Evolutionary conservation across 1,140 invertebrate species (phyloP).

Genomic region (Ladona fulva): DNA sequence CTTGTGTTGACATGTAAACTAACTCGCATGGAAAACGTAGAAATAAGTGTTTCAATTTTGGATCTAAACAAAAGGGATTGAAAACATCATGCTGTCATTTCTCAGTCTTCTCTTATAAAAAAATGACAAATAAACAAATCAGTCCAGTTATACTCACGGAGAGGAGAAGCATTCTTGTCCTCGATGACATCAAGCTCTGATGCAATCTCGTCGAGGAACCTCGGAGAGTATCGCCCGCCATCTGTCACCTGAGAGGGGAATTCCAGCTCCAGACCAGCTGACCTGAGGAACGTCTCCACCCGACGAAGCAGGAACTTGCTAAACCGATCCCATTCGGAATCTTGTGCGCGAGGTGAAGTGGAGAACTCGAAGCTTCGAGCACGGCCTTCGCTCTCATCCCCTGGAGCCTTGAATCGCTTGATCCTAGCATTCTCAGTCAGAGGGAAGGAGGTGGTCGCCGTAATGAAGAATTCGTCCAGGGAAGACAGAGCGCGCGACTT

Average conservation of each 20-base stretch:
- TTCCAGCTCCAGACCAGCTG: slow-evolving; percentile 60
- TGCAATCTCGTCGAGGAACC: slow-evolving; percentile 71
- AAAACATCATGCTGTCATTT: no score
- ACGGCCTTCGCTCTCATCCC: not conserved
- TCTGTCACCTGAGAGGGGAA: slow-evolving; percentile 54
- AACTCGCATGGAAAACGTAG: no score
- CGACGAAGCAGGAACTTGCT: slow-evolving; percentile 63
- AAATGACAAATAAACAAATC: not conserved
- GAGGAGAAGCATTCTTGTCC: slow-evolving; percentile 63
- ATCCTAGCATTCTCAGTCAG: slow-evolving; percentile 60
- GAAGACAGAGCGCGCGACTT: slow-evolving; percentile 62
- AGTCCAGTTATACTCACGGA: slow-evolving; percentile 52
- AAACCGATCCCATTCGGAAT: slow-evolving; percentile 67
- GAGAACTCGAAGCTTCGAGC: slow-evolving; percentile 34
- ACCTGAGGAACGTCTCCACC: slow-evolving; percentile 61
- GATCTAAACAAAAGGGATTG: no score
- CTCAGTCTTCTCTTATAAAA: no score
- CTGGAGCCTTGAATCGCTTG: slow-evolving; percentile 39
- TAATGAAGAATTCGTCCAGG: slow-evolving; percentile 65
- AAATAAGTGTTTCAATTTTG: no score
- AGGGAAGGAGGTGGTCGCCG: slow-evolving; percentile 37
- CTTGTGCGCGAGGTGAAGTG: slow-evolving; percentile 39
- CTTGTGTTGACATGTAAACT: no score
- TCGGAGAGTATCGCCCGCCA: slow-evolving; percentile 54
- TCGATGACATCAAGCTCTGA: slow-evolving; percentile 70